Percentiles rank a stretch among this genome's conserved stretches.
Evolutionary conservation across 37 sponge, comb jelly and placozoan species (phyloP).

Genomic region (Bolinopsis microptera): DNA sequence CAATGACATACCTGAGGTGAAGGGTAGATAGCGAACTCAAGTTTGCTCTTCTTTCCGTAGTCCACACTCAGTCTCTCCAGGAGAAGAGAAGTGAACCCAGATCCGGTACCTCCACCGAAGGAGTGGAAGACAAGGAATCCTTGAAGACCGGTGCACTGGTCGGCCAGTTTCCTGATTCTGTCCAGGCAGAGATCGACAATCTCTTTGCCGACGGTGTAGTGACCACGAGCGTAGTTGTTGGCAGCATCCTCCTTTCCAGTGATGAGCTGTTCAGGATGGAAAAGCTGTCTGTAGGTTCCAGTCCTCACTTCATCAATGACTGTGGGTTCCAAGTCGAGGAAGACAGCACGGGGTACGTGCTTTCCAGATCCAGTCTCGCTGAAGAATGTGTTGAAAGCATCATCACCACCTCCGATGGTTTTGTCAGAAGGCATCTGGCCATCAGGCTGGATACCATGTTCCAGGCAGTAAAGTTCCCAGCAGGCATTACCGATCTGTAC

Average conservation of each 20-base stretch:
- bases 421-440: conserved; percentile 96
- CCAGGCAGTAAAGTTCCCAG: conserved; percentile 97
- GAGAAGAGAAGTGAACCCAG: conserved; percentile 94
- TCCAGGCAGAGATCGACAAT: conserved; percentile 81
- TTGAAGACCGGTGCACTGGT: conserved; percentile 88
- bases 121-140: conserved; percentile 94
- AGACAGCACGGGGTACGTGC: conserved; percentile 92
- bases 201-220: conserved; percentile 95
- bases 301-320: conserved; percentile 78
- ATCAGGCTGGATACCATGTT: conserved; percentile 97
- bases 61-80: conserved; percentile 95
- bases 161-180: conserved; percentile 86
- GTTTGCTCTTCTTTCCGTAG: conserved; percentile 96
- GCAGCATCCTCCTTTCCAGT: conserved; percentile 99
- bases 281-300: conserved; percentile 91
- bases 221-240: conserved; percentile 98
- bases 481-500: conserved; percentile 97
- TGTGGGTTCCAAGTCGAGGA: conserved; percentile 63
- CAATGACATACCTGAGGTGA: conserved; percentile 92
- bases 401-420: conserved; percentile 92
- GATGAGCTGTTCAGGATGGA: conserved; percentile 96
- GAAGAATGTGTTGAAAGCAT: conserved; percentile 98
- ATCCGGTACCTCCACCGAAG: conserved; percentile 98
- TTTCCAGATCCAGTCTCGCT: conserved; percentile 91
- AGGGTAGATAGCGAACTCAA: conserved; percentile 96